phyloP scores from a whole-genome alignment of 2,888 invertebrate species.

The Mamestra brassicae region DNA sequence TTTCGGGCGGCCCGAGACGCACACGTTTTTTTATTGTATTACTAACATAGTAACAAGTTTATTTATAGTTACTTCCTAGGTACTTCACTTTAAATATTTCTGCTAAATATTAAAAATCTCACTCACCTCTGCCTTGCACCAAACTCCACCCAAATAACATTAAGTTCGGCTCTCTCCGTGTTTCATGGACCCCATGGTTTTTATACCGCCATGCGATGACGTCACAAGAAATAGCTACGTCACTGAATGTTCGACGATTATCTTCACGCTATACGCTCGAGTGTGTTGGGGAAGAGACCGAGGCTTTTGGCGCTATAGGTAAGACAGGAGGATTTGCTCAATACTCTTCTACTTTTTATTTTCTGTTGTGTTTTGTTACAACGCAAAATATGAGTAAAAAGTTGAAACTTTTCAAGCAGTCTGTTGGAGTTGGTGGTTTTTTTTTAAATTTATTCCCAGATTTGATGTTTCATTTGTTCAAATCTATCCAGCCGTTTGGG shows the following conservation, averaged over 20 bases:
- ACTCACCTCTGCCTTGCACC: constrained; percentile 24
- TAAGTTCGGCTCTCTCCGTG: constrained; percentile 50
- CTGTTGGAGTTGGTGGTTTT: too few species aligned
- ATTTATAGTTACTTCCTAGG: too few species aligned
- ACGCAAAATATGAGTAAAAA: too few species aligned
- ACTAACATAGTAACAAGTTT: too few species aligned
- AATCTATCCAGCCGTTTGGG: too few species aligned
- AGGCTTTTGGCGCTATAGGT: not conserved
- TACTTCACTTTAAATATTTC: not conserved
- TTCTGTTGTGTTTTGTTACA: not conserved
- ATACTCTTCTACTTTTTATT: not conserved
- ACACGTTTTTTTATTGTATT: too few species aligned
- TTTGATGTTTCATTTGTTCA: too few species aligned
- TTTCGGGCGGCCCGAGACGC: too few species aligned
- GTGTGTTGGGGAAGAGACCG: not conserved
- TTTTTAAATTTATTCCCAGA: too few species aligned
- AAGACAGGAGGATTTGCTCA: not conserved
- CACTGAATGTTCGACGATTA: constrained; percentile 20
- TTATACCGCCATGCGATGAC: constrained; percentile 40
- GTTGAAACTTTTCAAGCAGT: too few species aligned
- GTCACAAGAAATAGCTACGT: constrained; percentile 33
- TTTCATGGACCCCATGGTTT: constrained; percentile 54
- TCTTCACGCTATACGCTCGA: constrained; percentile 13
- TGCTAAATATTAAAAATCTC: not conserved
- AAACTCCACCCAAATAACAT: constrained; percentile 42